These are phyloP conservation scores for Chrysaora quinquecirrha DNA, from an alignment of 30 jellyfish, hydroid and myxozoan species.

Conservation along the genomic window DNA sequence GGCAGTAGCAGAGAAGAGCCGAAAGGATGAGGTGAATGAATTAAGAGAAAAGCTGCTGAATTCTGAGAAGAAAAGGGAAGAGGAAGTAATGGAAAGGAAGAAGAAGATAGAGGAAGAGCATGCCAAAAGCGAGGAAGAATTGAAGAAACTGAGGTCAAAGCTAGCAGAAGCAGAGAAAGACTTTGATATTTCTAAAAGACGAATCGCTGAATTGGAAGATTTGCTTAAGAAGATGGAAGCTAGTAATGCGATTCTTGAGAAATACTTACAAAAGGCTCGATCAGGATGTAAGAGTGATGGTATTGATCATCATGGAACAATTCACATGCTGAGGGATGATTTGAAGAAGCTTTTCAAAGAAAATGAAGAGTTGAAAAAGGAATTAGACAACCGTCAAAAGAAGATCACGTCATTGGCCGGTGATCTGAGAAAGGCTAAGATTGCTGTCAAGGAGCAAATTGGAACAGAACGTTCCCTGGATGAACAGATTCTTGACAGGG, in stretches of 20 bases:
- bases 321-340: slow-evolving; percentile 96
- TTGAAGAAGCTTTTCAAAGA: slow-evolving; percentile 89
- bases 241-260: slow-evolving; percentile 74
- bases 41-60: slow-evolving; percentile 47
- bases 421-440: slow-evolving; percentile 80
- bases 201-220: slow-evolving; percentile 63
- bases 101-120: slow-evolving; percentile 28
- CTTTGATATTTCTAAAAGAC: slow-evolving; percentile 28
- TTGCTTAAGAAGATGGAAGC: slow-evolving; percentile 67
- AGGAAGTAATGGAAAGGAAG: slow-evolving; percentile 43
- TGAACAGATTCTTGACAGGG: slow-evolving; percentile 63
- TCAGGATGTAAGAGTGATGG: slow-evolving; percentile 73
- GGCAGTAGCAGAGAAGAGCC: slow-evolving; percentile 30
- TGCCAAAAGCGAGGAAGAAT: slow-evolving; percentile 30
- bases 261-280: slow-evolving; percentile 76
- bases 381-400: slow-evolving; percentile 61
- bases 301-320: slow-evolving; percentile 91
- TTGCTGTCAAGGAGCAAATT: slow-evolving; percentile 66
- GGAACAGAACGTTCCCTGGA: slow-evolving; percentile 60
- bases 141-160: slow-evolving; percentile 26
- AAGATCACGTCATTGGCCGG: slow-evolving; percentile 80
- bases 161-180: slow-evolving; percentile 49
- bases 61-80: slow-evolving; percentile 41
- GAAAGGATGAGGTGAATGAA: slow-evolving; percentile 60
- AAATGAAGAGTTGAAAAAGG: slow-evolving; percentile 85